phyloP scores from a whole-genome alignment of 2,888 invertebrate species.

The Macropis europaea region DNA sequence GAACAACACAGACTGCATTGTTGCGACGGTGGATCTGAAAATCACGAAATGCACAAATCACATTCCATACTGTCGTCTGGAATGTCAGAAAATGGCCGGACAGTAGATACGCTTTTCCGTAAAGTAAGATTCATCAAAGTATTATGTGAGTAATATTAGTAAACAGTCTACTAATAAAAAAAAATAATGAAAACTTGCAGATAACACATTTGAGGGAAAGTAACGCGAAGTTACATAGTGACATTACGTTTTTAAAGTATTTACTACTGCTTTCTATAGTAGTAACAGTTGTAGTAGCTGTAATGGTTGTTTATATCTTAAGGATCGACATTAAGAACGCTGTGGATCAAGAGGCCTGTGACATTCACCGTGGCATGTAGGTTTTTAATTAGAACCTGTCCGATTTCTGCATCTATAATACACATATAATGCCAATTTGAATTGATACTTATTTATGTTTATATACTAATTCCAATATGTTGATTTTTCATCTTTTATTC shows the following conservation, averaged over 20 bases:
- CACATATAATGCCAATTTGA: conserved; percentile 3
- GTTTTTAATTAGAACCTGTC: conserved; percentile 13
- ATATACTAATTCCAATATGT: conserved; percentile 4
- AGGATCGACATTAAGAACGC: conserved; percentile 75
- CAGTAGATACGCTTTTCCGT: conserved; percentile 69
- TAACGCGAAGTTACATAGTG: conserved; percentile 80
- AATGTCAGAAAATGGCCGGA: conserved; percentile 65
- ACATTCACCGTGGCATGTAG: conserved; percentile 52
- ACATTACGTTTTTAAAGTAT: conserved; percentile 81
- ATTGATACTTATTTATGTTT: conserved; percentile 29
- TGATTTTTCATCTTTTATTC: conserved; percentile 3
- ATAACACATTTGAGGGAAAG: conserved; percentile 79
- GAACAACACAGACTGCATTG: conserved; percentile 88
- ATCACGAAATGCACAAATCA: conserved; percentile 64
- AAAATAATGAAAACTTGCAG: conserved; percentile 66
- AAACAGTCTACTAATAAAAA: neutral
- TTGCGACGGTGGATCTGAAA: conserved; percentile 79
- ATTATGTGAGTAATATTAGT: neutral
- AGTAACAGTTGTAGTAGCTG: conserved; percentile 79
- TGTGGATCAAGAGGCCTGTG: conserved; percentile 67
- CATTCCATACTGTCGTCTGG: conserved; percentile 61
- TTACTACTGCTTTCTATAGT: conserved; percentile 81
- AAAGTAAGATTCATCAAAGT: conserved; percentile 64
- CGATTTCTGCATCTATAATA: conserved; percentile 18
- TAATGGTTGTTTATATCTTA: conserved; percentile 79